Evolutionary conservation across 2,113 vertebrate genomes (phyloP).

Genomic region (Drymodes brunneopygia): DNA sequence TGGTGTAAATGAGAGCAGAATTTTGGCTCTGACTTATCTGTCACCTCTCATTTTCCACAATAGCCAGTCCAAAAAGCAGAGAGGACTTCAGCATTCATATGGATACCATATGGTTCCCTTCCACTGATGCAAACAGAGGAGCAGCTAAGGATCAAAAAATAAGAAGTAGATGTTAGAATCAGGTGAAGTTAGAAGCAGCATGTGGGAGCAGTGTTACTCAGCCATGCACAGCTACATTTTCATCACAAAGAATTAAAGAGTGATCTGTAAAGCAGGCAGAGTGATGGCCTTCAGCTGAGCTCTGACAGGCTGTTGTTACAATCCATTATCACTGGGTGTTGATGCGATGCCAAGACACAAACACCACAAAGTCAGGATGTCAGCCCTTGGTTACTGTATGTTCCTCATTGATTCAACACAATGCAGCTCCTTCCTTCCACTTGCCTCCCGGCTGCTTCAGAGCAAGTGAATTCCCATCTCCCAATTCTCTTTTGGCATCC

Average conservation of each 20-base stretch:
- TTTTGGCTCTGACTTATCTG: conserved; percentile 23
- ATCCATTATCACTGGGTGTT: background rate
- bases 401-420: conserved; percentile 4
- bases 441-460: background rate
- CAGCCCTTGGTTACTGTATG: background rate
- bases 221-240: background rate
- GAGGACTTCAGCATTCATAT: conserved; percentile 13
- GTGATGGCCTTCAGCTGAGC: background rate
- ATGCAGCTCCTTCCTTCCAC: conserved; percentile 14
- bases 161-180: background rate
- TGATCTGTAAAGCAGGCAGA: background rate
- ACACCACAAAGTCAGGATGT: conserved; percentile 33
- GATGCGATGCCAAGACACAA: conserved; percentile 42
- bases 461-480: conserved; percentile 1
- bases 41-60: conserved; percentile 49
- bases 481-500: background rate
- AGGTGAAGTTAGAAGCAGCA: background rate
- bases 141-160: background rate
- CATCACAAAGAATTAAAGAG: background rate
- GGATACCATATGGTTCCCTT: conserved; percentile 31
- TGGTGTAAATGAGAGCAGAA: conserved; percentile 36
- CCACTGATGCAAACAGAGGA: background rate
- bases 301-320: conserved; percentile 2
- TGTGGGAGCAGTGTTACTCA: background rate
- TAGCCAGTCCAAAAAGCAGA: conserved; percentile 25